These are phyloP conservation scores for Drosophila kepulauana DNA, from an alignment of 1,140 invertebrate genomes.

Conservation along the genomic window DNA sequence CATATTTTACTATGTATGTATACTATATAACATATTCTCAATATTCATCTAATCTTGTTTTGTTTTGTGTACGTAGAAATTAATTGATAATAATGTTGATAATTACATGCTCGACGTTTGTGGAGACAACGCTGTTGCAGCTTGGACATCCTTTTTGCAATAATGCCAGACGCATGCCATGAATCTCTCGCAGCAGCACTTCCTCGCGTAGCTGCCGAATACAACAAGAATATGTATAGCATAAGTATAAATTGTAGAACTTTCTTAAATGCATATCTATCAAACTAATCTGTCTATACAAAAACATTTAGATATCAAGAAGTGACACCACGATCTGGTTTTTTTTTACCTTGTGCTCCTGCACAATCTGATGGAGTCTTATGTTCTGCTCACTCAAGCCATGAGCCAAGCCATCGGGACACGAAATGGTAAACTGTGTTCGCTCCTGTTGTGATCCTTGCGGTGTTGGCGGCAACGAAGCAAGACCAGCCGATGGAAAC, in stretches of 20 bases:
- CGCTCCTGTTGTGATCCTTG: constrained; percentile 67
- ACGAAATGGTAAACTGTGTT: constrained; percentile 69
- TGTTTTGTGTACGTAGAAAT: neutral
- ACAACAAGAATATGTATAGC: too few relatives aligned
- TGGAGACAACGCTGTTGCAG: constrained; percentile 75
- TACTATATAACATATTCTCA: constrained; percentile 12
- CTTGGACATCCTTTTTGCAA: constrained; percentile 90
- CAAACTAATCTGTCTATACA: too few relatives aligned
- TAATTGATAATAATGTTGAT: constrained; percentile 7
- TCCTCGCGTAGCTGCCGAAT: constrained; percentile 88
- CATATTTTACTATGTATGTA: neutral
- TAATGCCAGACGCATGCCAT: constrained; percentile 89
- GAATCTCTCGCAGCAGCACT: constrained; percentile 89
- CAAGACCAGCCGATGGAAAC: constrained; percentile 58
- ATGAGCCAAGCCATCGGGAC: constrained; percentile 92
- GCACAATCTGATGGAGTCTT: constrained; percentile 91
- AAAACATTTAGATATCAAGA: neutral
- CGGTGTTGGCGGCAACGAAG: constrained; percentile 77
- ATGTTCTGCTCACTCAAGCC: constrained; percentile 92
- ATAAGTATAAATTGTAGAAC: too few relatives aligned
- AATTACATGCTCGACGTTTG: constrained; percentile 82
- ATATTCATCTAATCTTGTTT: constrained; percentile 41
- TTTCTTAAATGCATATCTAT: too few relatives aligned
- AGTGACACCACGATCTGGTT: neutral
- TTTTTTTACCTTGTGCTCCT: constrained; percentile 89